A percentile compares a stretch with the other conserved stretches of the same genome.
Conservation (phyloP, 2,113 vertebrate species). For the Phaethon lepturus region DNA sequence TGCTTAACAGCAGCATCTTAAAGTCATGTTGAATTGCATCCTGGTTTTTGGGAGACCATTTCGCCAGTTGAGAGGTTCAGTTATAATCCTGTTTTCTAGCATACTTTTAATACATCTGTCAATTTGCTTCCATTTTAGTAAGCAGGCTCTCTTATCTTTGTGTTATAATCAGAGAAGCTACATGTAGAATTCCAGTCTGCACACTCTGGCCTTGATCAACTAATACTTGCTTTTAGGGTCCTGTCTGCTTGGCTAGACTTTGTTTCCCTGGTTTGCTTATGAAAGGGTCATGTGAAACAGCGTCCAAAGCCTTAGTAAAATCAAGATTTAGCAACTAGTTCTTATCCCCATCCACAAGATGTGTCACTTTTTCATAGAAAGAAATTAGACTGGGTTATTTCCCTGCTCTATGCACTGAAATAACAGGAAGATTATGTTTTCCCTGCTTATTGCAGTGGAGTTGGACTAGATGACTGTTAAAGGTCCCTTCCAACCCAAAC, state of each 20-base stretch:
- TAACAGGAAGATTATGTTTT: too few species aligned
- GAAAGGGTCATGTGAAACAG: neutral
- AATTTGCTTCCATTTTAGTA: neutral
- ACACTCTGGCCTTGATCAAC: neutral
- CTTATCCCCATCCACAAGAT: neutral
- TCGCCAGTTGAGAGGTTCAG: neutral
- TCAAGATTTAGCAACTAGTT: neutral
- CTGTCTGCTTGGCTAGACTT: neutral
- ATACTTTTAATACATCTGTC: neutral
- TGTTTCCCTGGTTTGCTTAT: neutral
- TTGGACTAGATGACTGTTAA: too few species aligned
- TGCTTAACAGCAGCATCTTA: neutral
- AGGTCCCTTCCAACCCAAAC: too few species aligned
- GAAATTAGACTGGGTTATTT: neutral
- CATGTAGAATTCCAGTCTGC: neutral
- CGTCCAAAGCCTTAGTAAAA: neutral
- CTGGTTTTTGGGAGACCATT: neutral
- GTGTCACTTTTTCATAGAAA: neutral
- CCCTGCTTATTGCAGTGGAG: too few species aligned
- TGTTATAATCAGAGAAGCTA: neutral
- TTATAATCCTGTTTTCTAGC: neutral
- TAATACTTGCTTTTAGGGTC: neutral
- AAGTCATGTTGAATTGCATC: neutral
- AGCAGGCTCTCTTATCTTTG: neutral
- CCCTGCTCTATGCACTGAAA: too few species aligned